Conservation (phyloP, 2,797 vertebrate genomes). For the Onychomys leucogaster region DNA sequence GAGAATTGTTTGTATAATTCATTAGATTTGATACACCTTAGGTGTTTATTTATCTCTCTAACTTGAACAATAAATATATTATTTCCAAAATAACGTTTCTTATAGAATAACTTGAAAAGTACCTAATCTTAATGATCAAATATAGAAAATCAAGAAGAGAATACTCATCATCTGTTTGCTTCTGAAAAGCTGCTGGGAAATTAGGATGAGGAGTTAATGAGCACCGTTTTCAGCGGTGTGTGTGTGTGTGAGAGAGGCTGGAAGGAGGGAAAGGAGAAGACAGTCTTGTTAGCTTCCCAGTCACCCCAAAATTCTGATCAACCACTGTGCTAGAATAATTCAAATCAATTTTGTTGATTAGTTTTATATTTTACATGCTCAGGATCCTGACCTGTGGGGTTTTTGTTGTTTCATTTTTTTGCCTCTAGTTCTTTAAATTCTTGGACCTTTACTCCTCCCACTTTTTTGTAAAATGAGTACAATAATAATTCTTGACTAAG, state of each 20-base stretch:
- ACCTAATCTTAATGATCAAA: constrained; percentile 23
- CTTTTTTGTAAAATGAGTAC: constrained; percentile 22
- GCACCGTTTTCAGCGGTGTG: constrained; percentile 22
- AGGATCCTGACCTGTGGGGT: background rate
- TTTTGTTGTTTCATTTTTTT: background rate
- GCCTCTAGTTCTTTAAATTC: constrained; percentile 23
- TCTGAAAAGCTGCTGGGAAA: constrained; percentile 55
- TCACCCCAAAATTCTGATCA: background rate
- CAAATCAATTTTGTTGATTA: constrained; percentile 17
- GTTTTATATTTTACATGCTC: background rate
- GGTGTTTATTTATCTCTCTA: constrained; percentile 51
- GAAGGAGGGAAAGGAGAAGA: background rate
- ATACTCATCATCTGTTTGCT: constrained; percentile 9
- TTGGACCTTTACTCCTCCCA: background rate
- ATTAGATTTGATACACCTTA: constrained; percentile 6
- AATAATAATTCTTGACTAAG: background rate
- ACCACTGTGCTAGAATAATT: background rate
- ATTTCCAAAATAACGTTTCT: background rate
- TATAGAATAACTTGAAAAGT: background rate
- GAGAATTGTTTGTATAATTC: background rate
- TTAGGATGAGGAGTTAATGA: background rate
- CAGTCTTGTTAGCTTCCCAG: background rate
- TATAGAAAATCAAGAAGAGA: background rate
- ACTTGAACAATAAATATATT: constrained; percentile 20
- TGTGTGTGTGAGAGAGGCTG: background rate